Conservation (phyloP, 2,888 invertebrate species). For the Aspidiotus rigidus region DNA sequence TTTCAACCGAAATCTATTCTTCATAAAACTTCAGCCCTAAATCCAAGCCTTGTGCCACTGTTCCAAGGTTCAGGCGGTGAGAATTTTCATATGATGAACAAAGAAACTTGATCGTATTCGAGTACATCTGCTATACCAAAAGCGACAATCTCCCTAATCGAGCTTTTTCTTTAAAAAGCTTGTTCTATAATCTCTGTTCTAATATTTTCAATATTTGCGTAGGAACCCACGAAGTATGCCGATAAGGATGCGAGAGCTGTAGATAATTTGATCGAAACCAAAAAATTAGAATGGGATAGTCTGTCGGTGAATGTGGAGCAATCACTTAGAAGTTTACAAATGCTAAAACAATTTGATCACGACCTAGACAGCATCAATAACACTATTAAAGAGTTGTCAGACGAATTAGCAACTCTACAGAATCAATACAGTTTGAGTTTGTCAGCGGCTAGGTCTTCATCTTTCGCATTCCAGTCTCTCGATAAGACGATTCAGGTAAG, state of each 20-base stretch:
- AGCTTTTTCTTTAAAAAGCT: too few species aligned
- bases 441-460: slow-evolving; percentile 58
- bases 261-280: slow-evolving; percentile 52
- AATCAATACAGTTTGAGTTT: slow-evolving; percentile 65
- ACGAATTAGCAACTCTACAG: slow-evolving; percentile 54
- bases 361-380: slow-evolving; percentile 61
- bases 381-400: slow-evolving; percentile 57
- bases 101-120: too few species aligned
- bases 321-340: slow-evolving; percentile 54
- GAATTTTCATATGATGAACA: too few species aligned
- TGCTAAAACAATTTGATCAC: slow-evolving; percentile 57
- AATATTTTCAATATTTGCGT: slow-evolving; percentile 6
- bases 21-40: too few species aligned
- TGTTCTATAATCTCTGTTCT: too few species aligned
- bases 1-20: too few species aligned
- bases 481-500: slow-evolving; percentile 66
- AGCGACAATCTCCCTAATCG: too few species aligned
- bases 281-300: slow-evolving; percentile 55
- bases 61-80: too few species aligned
- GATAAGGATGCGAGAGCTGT: slow-evolving; percentile 61
- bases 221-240: slow-evolving; percentile 58
- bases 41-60: too few species aligned
- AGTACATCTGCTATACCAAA: too few species aligned
- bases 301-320: slow-evolving; percentile 53
- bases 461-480: slow-evolving; percentile 62